Percentiles rank a stretch among this genome's conserved stretches.
These are phyloP conservation scores for Edolisoma coerulescens DNA, from an alignment of 2,113 vertebrate genomes.

Conservation along the genomic window DNA sequence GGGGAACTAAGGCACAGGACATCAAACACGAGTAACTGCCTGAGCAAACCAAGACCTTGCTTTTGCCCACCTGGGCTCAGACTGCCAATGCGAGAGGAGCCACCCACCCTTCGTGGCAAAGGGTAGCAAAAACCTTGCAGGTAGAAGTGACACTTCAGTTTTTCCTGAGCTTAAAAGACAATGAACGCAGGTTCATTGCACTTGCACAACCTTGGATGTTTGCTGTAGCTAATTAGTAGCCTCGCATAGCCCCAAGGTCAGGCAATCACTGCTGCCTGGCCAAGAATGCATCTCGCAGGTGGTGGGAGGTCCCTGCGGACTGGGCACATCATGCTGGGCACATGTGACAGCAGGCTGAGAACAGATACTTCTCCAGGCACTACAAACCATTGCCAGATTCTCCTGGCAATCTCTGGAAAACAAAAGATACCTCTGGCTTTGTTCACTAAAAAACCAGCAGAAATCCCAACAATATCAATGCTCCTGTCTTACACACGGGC, in stretches of 20 bases:
- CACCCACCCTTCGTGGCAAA: fast-evolving
- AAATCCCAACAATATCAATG: background rate
- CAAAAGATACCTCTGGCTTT: background rate
- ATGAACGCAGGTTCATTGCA: background rate
- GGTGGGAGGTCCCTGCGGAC: background rate
- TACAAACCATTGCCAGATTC: background rate
- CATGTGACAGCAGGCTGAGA: background rate
- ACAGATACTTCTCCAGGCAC: background rate
- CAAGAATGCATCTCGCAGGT: fast-evolving
- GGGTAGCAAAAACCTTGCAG: background rate
- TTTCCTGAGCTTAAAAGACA: background rate
- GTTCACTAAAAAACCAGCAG: background rate
- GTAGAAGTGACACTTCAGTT: background rate
- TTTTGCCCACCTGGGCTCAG: background rate
- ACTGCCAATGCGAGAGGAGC: fast-evolving
- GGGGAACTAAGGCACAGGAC: background rate
- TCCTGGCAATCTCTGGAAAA: background rate
- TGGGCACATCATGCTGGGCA: background rate
- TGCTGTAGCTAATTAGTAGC: background rate
- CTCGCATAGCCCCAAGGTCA: fast-evolving
- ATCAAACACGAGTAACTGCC: background rate
- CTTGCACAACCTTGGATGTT: background rate
- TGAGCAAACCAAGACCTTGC: fast-evolving
- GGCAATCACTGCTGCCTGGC: fast-evolving
- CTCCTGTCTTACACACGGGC: background rate